These are phyloP conservation scores for Mycetomoellerius zeteki DNA, from an alignment of 1,140 invertebrate genomes.

Conservation along the genomic window DNA sequence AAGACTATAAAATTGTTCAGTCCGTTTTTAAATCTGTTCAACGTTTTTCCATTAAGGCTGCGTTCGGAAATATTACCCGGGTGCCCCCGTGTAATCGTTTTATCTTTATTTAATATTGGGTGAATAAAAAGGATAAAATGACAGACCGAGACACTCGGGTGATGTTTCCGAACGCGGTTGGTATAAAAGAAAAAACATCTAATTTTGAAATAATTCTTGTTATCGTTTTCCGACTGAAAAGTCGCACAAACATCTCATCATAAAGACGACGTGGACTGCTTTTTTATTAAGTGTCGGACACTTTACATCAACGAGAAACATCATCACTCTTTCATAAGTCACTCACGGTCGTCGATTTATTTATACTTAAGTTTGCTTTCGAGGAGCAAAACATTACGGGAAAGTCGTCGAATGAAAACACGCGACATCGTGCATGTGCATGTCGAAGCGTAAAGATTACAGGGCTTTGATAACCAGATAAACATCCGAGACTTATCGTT, in stretches of 20 bases:
- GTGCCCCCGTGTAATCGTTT: too few species aligned
- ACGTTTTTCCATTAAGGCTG: neutral
- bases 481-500: neutral
- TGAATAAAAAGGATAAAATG: too few species aligned
- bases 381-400: neutral
- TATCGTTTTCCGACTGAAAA: neutral
- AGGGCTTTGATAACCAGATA: conserved; percentile 24
- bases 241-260: neutral
- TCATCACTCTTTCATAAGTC: neutral
- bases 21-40: neutral
- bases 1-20: neutral
- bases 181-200: neutral
- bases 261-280: neutral
- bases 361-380: too few species aligned
- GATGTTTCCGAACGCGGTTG: too few species aligned
- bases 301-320: neutral
- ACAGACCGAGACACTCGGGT: too few species aligned
- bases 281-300: neutral
- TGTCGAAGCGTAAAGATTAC: conserved; percentile 24
- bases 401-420: neutral
- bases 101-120: too few species aligned
- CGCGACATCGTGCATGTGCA: conserved; percentile 16
- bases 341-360: too few species aligned
- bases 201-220: neutral
- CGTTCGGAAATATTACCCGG: too few species aligned